Base-by-base conservation (phyloP, 2,888 invertebrate species). In the Troides aeacus region DNA sequence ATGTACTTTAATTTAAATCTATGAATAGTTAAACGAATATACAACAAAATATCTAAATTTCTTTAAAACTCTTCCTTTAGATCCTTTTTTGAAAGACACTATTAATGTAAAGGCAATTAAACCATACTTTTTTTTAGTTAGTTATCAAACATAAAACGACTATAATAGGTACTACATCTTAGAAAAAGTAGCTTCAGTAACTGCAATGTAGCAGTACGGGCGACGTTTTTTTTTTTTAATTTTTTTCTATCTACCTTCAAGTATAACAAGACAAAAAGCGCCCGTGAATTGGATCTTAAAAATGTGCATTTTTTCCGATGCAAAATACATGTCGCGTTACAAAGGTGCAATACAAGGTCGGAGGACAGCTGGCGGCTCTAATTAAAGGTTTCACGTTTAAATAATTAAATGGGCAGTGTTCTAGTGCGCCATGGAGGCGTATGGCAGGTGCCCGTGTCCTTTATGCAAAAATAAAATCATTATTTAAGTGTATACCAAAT, bases 331-430 rank as follows among this genome's bases (percentile, higher is more conserved):
- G 84, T 85, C 83, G 81, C 79, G 81, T 80, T 82, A 88, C 87
- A 89, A 92, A 92, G 91, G 91, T 92, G 91, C 87, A 83, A 73
- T 79, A 77, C 92, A 90, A 91, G 91, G 91, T 81, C 88, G 80
- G 69, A 53, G 69, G 83, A 84, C 92, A 92, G 90, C 86, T 92
- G 92, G 82, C 68, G 68, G 75, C 78, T 85, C 87, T 91, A 92
- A 92, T 92, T 92, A 92, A 90, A 90, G 87, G 89, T 88, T 91
- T 91, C 90, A 90, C 88, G 87, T 84, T 88, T 86, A 90, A 91
- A 92, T 92, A 92, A 92, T 92, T 92, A 90, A 91, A 83, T 88
- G 84, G 76, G 84, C 81, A 82, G 73, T 74, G 75, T 76, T 77
- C 78, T 80, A 79, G 80, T 79, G 75, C 77, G 75, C 77, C 73